Base-by-base conservation (phyloP, 2,113 vertebrate genomes). In the Eira barbara region DNA sequence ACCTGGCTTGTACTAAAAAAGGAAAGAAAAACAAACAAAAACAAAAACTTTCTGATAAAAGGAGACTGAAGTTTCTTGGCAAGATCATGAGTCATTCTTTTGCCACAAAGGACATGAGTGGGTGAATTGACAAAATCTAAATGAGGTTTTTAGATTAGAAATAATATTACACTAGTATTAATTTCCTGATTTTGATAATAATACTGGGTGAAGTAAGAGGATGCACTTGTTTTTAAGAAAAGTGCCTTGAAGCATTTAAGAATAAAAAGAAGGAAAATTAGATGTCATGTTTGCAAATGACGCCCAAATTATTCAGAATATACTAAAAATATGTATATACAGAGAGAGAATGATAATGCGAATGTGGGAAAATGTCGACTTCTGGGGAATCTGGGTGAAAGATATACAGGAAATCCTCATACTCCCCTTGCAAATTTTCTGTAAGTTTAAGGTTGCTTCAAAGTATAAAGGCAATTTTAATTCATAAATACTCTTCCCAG, bases 181-280 rank as follows among this genome's bases (percentile, higher is more conserved):
- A 93, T 91, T 79, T 88, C 42, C 20, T 52, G 45, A 76, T 91
- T 96, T 91, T 96, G 61, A 78, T 71, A 21, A 18, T 27, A 61
- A 25, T 94, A 27, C 45, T 59, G 31, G 13, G 4, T 83, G 87
- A 59, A 86, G 17, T 71, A 91, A 91, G 7, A 90, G 59, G 79
- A 79, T 73, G 13, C 55, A 9, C 34, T 91, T 88, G 39, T 82
- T 52, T 89, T 57, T 76, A 78, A 10, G 6, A 93, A 93, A 89
- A 17, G 39, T 11, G 15, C 2, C 29, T 34, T 39, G 29, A 69
- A 89, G 20, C 65, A 34, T 85, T 73, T 80, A 82, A 92, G 45
- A 92, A 52, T 67, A 73, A 84, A 95, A 83, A 79, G 49, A 83
- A 88, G 31, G 5, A 69, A 94, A 91, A 82, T 90, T 78, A 88